Percentiles rank a stretch among this genome's conserved stretches.
Evolutionary conservation across 2,113 vertebrate species (phyloP).

Genomic region (Rhinogobius similis): DNA sequence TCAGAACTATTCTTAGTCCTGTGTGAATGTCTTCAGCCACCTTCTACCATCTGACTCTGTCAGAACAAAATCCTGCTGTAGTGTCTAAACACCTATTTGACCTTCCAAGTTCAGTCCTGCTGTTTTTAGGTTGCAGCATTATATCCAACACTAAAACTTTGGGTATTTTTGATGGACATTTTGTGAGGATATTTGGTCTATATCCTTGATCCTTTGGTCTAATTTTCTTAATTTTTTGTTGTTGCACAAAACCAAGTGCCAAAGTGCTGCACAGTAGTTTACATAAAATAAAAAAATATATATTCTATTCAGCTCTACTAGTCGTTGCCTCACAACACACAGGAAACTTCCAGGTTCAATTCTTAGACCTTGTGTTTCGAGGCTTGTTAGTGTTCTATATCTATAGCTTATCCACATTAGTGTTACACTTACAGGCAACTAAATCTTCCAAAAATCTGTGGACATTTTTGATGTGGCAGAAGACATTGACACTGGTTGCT

Average conservation of each 20-base stretch:
- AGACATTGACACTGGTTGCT: conserved; percentile 61
- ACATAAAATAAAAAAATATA: too few species aligned
- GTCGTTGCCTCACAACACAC: too few species aligned
- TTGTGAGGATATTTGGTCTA: too few species aligned
- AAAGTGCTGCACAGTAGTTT: too few species aligned
- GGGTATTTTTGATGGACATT: too few species aligned
- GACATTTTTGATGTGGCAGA: conserved; percentile 5
- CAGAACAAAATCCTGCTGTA: background rate
- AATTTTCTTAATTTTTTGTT: too few species aligned
- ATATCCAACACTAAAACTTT: background rate
- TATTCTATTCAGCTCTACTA: too few species aligned
- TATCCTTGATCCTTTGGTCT: too few species aligned
- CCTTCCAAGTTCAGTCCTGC: background rate
- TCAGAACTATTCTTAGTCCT: conserved; percentile 43
- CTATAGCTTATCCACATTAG: background rate
- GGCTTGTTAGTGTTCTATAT: too few species aligned
- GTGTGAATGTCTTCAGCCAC: conserved; percentile 62
- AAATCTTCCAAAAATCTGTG: background rate
- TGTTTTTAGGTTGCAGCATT: background rate
- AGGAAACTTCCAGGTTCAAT: too few species aligned
- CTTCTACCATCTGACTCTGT: conserved; percentile 15
- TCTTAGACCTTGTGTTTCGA: too few species aligned
- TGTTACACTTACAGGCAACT: background rate
- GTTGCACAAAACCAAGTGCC: too few species aligned
- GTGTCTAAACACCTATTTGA: background rate